A percentile compares a stretch with the other conserved stretches of the same genome.
Evolutionary conservation across 1,140 invertebrate species (phyloP).

Genomic region (Vollenhovia emeryi): DNA sequence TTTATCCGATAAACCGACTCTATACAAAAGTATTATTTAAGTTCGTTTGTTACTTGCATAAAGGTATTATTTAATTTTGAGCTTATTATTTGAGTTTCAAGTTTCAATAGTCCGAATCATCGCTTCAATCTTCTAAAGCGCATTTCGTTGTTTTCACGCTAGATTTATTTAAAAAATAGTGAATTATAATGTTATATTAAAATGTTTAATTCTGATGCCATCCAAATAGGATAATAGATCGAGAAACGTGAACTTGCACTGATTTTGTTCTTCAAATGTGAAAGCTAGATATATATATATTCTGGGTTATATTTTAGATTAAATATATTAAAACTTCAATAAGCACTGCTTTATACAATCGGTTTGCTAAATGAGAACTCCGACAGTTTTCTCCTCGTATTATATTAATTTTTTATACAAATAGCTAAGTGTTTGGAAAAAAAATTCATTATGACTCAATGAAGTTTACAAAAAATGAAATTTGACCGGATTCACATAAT

Average conservation of each 20-base stretch:
- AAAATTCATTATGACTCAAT: too few relatives aligned
- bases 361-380: not conserved
- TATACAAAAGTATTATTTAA: not conserved
- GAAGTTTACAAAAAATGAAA: not conserved
- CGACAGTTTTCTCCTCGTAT: not conserved
- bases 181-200: not conserved
- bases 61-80: not conserved
- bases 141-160: not conserved
- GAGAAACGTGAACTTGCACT: not conserved
- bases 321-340: not conserved
- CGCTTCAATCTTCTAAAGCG: not conserved
- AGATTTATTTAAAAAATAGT: slow-evolving; percentile 8
- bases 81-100: not conserved
- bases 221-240: not conserved
- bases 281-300: not conserved
- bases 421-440: not conserved
- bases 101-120: not conserved
- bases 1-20: not conserved
- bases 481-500: not conserved
- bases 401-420: not conserved
- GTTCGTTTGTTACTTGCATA: not conserved
- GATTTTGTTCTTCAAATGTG: not conserved
- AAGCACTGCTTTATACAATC: not conserved
- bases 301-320: not conserved
- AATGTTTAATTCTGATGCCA: not conserved